Percentiles rank a stretch among this genome's conserved stretches.
Evolutionary conservation across 2,113 vertebrate species (phyloP).

Genomic region (Pseudorasbora parva): DNA sequence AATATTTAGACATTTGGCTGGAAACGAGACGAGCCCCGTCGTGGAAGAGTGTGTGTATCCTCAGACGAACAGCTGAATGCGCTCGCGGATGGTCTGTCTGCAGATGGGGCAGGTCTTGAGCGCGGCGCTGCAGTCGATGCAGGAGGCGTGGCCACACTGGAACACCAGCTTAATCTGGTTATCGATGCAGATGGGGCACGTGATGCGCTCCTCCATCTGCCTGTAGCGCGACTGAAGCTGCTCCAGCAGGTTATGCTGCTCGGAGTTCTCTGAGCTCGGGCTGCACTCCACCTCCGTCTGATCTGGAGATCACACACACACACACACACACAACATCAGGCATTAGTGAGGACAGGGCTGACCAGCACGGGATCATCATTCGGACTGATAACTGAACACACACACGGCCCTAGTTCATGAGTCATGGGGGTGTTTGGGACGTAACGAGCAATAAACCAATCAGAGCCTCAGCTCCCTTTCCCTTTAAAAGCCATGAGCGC

Average conservation of each 20-base stretch:
- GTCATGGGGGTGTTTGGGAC: too few species aligned
- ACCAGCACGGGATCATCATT: too few species aligned
- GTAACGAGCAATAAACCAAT: too few species aligned
- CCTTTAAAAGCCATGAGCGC: too few species aligned
- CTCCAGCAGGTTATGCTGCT: slow-evolving; percentile 94
- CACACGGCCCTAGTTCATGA: too few species aligned
- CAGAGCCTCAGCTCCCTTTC: too few species aligned
- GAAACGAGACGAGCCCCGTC: too few species aligned
- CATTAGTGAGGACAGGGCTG: too few species aligned
- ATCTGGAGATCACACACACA: slow-evolving; percentile 79
- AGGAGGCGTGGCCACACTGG: slow-evolving; percentile 96
- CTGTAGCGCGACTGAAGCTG: slow-evolving; percentile 96
- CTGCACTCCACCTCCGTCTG: slow-evolving; percentile 90
- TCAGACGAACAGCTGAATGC: slow-evolving; percentile 94
- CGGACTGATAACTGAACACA: too few species aligned
- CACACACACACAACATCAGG: too few species aligned
- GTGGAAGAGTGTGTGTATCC: too few species aligned
- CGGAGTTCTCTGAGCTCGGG: slow-evolving; percentile 78
- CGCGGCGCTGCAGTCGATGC: slow-evolving; percentile 89
- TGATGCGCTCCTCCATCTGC: slow-evolving; percentile 99
- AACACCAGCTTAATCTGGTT: slow-evolving; percentile 98
- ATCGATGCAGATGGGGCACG: slow-evolving; percentile 98
- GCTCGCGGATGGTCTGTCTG: slow-evolving; percentile 92
- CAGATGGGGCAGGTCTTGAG: slow-evolving; percentile 95
- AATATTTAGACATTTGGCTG: too few species aligned